Conservation (phyloP, 1,140 invertebrate genomes). For the Aphaenogaster ashmeadi region DNA sequence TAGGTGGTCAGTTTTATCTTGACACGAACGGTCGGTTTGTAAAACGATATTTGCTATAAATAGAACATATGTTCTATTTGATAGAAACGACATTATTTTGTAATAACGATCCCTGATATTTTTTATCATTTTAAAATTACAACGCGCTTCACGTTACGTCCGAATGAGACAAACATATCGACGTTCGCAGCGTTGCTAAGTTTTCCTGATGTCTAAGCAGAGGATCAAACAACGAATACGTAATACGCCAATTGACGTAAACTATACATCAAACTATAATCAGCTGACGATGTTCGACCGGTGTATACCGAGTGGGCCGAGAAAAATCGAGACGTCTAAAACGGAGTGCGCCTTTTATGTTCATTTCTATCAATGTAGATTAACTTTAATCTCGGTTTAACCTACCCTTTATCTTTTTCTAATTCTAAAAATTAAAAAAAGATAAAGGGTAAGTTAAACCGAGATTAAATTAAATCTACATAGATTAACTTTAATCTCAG, state of each 20-base stretch:
- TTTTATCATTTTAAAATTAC: not conserved
- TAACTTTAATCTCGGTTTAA: too few species aligned
- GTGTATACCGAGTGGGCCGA: not conserved
- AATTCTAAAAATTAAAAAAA: too few species aligned
- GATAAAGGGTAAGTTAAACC: too few species aligned
- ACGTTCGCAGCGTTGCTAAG: not conserved
- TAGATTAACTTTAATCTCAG: too few species aligned
- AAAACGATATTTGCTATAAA: not conserved
- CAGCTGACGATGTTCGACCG: not conserved
- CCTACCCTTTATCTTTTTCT: too few species aligned
- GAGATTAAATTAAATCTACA: too few species aligned
- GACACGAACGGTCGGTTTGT: not conserved
- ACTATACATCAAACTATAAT: not conserved
- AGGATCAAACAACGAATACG: not conserved
- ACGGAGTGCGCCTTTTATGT: not conserved
- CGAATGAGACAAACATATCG: not conserved
- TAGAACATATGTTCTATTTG: not conserved
- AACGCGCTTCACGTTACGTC: not conserved
- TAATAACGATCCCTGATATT: not conserved
- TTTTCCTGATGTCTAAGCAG: not conserved
- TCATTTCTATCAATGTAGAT: too few species aligned
- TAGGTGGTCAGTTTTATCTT: too few species aligned
- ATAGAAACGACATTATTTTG: not conserved
- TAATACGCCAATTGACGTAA: slow-evolving; percentile 17
- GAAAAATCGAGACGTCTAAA: not conserved